These are phyloP conservation scores for Rhinoraja longicauda DNA, from an alignment of 2,797 vertebrate genomes.

Conservation along the genomic window DNA sequence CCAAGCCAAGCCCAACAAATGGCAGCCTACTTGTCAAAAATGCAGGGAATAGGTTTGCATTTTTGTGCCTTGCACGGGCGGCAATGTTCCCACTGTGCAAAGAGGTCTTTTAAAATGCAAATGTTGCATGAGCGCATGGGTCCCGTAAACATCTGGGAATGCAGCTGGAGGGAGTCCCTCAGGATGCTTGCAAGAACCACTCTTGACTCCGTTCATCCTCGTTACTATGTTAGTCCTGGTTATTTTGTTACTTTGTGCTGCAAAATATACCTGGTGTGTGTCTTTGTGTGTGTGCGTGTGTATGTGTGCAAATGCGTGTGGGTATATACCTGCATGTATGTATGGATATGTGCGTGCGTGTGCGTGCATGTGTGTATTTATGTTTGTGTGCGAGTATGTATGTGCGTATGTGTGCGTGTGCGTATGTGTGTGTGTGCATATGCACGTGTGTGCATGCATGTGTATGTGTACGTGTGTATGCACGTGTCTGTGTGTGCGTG, in stretches of 20 bases:
- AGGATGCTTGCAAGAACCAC: neutral
- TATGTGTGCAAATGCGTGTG: neutral
- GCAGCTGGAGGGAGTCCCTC: neutral
- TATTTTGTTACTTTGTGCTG: neutral
- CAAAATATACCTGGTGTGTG: neutral
- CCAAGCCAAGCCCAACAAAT: neutral
- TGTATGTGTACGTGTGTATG: neutral
- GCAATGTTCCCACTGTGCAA: neutral
- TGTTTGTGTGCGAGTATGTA: neutral
- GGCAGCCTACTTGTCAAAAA: neutral
- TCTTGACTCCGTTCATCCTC: neutral
- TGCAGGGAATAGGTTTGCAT: neutral
- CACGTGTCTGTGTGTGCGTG: neutral
- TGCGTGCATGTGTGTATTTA: neutral
- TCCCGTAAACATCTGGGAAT: constrained; percentile 18
- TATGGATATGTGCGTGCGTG: neutral
- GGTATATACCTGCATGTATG: too few relatives aligned
- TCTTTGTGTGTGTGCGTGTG: neutral
- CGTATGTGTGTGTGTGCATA: neutral
- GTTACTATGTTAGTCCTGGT: neutral
- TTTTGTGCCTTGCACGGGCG: neutral
- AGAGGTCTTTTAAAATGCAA: neutral
- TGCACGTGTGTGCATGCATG: too few relatives aligned
- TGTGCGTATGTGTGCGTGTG: neutral
- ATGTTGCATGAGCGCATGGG: neutral